These are phyloP conservation scores for Catharus minimus DNA, from an alignment of 2,113 vertebrate genomes.

Conservation along the genomic window DNA sequence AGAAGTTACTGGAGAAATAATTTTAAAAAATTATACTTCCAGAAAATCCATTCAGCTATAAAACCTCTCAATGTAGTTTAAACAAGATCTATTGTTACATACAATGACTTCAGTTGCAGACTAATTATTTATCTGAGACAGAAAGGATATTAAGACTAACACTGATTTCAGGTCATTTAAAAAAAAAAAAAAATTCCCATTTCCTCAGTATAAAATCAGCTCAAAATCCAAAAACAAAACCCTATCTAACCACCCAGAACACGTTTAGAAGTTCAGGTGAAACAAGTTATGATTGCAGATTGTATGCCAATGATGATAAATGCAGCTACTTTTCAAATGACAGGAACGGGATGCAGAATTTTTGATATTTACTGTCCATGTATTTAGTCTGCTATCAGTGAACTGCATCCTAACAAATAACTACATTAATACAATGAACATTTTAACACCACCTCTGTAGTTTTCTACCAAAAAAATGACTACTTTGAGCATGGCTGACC, in stretches of 20 bases:
- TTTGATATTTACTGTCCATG: not conserved
- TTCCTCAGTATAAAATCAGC: not conserved
- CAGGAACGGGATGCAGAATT: not conserved
- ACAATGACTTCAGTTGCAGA: not conserved
- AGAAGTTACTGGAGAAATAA: not conserved
- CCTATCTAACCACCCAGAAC: not conserved
- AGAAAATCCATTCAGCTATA: not conserved
- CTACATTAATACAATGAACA: not conserved
- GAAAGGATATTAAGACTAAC: not conserved
- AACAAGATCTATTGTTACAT: not conserved
- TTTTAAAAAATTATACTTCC: not conserved
- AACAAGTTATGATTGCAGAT: not conserved
- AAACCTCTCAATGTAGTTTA: not conserved
- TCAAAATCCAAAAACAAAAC: not conserved
- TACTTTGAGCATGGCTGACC: not conserved
- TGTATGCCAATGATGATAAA: not conserved
- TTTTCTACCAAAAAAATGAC: not conserved
- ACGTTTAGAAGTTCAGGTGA: fast-evolving
- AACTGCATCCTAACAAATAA: not conserved
- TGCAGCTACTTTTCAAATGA: not conserved
- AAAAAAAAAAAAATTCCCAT: fast-evolving
- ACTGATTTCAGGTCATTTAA: not conserved
- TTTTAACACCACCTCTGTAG: not conserved
- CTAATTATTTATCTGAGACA: not conserved
- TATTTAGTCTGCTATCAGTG: not conserved